Conservation (phyloP, 2,113 vertebrate species). For the Gallinago undulata region DNA sequence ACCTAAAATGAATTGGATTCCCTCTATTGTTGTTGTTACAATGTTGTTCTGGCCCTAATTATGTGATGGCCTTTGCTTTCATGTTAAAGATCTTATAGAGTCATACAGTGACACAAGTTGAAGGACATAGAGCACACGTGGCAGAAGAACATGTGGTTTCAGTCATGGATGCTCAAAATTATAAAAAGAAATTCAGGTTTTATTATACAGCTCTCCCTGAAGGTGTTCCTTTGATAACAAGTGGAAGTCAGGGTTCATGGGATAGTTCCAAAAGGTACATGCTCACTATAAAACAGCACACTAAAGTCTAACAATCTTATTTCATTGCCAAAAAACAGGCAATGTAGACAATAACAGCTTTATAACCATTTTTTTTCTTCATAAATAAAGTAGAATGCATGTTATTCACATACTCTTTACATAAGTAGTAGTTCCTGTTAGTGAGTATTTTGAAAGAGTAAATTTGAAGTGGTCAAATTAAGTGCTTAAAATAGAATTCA, state of each 20-base stretch:
- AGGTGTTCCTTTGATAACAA: neutral
- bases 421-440: too few species aligned
- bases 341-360: neutral
- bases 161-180: neutral
- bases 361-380: neutral
- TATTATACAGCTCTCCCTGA: accelerated
- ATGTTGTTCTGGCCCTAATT: neutral
- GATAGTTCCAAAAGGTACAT: neutral
- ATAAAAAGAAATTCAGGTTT: neutral
- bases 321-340: neutral
- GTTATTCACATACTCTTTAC: neutral
- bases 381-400: neutral
- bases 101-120: neutral
- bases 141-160: neutral
- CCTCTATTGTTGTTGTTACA: neutral
- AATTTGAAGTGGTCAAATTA: neutral
- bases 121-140: neutral
- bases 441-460: too few species aligned
- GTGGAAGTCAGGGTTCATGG: neutral
- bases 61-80: neutral
- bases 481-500: neutral
- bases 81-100: neutral
- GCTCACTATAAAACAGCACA: neutral
- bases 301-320: neutral
- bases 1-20: neutral